Base-by-base conservation (phyloP, 1,140 invertebrate species). In the Pseudomyrmex dendroicus region DNA sequence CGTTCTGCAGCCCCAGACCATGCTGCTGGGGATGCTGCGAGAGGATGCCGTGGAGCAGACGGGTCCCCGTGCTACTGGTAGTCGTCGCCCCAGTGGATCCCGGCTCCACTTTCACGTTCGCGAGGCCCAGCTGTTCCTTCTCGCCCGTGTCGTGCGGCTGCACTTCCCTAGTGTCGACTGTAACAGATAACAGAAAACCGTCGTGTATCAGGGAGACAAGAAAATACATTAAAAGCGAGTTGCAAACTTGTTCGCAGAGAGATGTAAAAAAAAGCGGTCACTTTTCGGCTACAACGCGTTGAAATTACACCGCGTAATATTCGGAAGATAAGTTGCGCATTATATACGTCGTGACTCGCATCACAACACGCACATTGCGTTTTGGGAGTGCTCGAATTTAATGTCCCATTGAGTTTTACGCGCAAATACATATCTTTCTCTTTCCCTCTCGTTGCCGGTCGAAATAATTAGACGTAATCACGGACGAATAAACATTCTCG, bases 1-100 rank as follows among this genome's bases (percentile, higher is more conserved):
- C 92, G 64, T 93, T 94, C 73, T 93, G 93, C 59, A 92, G 83
- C 15, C 83, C 83, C 70, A 94, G 61, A 57, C 86, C 82, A 61
- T 94, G 93, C 66, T 94, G 93, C 84, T 94, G 94, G 76, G 94
- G 94, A 89, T 95, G 95, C 89, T 95, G 95, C 77, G 95, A 95
- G 17, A 96, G 91, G 64, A 96, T 96, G 10, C 95, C 96, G 84
- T 96, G 96, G 35, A 96, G 93, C 48, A 96, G 94, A 57, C 93
- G 89, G 57, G 93, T 91, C 57, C 93, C 91, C 44, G 91, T 91
- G 85, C 91, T 90, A 48, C 73, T 89, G 7, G 84, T 86, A 22
- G 70, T 85, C 54, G 80, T 89, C 82, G 88, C 84, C 15, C 88
- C 82, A 87, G 90, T 93, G 77, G 91, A 94, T 82, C 90, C 94